These are phyloP conservation scores for Hypotaenidia philippensis DNA, from an alignment of 2,797 vertebrate species.

Conservation along the genomic window DNA sequence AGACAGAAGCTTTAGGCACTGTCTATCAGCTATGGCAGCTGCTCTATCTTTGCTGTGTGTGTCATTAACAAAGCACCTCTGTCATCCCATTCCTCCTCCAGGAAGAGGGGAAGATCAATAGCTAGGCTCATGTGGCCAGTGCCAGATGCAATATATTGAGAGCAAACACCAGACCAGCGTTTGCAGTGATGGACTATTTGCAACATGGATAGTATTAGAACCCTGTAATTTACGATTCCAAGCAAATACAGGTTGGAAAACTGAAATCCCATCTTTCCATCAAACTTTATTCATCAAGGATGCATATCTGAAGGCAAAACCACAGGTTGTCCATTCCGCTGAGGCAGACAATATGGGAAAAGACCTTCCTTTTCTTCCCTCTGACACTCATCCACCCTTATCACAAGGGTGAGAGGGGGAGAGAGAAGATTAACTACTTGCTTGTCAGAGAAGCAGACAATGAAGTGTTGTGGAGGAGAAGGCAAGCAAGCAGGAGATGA, in stretches of 20 bases:
- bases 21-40: not conserved
- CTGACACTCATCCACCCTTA: not conserved
- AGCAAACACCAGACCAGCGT: not conserved
- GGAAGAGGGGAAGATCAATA: not conserved
- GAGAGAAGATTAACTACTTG: not conserved
- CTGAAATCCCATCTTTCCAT: not conserved
- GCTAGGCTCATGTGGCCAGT: not conserved
- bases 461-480: rapidly evolving
- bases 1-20: rapidly evolving
- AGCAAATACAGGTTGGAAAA: not conserved
- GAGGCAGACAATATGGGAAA: not conserved
- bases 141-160: not conserved
- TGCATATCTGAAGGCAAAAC: not conserved
- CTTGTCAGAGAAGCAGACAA: not conserved
- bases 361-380: not conserved
- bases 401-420: not conserved
- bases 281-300: not conserved
- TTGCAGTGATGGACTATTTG: not conserved
- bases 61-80: not conserved
- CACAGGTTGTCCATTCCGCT: not conserved
- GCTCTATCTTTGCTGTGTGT: not conserved
- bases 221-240: not conserved
- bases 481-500: not conserved
- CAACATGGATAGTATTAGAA: not conserved
- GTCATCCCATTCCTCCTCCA: not conserved